Evolutionary conservation across 2,888 invertebrate species (phyloP), one percentile per base, ranked within the genome.

Genomic region (Polymixis flavicincta): DNA sequence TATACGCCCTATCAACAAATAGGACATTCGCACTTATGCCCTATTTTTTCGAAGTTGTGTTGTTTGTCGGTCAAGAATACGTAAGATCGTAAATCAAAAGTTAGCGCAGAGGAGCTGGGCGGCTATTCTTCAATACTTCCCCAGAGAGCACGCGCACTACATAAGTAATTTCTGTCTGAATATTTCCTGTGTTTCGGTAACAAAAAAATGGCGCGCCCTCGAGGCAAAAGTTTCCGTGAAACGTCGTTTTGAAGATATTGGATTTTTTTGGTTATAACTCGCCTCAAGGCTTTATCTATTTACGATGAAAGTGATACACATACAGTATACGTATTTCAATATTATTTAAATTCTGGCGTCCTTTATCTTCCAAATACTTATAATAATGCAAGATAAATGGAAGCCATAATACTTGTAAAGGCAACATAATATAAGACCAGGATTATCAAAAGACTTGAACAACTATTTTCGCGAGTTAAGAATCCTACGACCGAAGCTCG

Each of bases 81-180:
- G 82, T 80, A 82, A 71, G 72, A 61, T 76, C 87, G 81, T 90
- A 91, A 89, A 91, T 90, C 89, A 90, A 87, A 90, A 89, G 82
- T 89, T 87, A 79, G 80, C 78, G 61, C 75, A 74, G 65, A 66
- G 75, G 74, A 73, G 78, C 81, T 78, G 72, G 76, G 73, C 80
- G 87, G 87, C 82, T 82, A 90, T 88, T 84, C 84, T 78, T 85
- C 86, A 83, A 87, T 87, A 87, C 83, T 73, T 84, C 87, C 82
- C 87, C 14, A 13, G 77, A 67, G 85, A 71, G 71, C 68, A 80
- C 88, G 90, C 81, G 83, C 71, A 78, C 79, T 84, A 89, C 85
- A 89, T 90, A 89, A 79, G 80, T 85, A 86, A 84, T 82, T 79
- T 72, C 73, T 76, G 72, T 77, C 76, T 76, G 84, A 85, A 87